Conservation (phyloP, 2,113 vertebrate genomes). For the Phalacrocorax carbo region DNA sequence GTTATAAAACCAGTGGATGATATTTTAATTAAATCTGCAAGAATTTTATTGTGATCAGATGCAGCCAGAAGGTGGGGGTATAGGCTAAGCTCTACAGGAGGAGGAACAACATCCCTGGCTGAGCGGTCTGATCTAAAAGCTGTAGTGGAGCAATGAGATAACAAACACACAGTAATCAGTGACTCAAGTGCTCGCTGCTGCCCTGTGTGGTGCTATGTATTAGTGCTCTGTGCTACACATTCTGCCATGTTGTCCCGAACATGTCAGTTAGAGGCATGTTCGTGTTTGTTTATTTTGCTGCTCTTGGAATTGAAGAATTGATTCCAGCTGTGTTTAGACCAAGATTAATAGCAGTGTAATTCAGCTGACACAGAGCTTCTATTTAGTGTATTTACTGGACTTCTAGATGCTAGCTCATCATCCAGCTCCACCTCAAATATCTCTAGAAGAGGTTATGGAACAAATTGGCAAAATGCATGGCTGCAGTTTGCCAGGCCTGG, state of each 20-base stretch:
- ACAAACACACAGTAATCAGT: neutral
- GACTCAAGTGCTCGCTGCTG: neutral
- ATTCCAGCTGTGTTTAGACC: neutral
- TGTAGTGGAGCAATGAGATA: neutral
- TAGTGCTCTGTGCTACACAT: neutral
- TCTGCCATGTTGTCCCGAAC: neutral
- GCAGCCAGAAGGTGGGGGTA: constrained; percentile 69
- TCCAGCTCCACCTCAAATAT: neutral
- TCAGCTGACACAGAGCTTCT: neutral
- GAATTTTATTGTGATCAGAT: neutral
- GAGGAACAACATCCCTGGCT: neutral
- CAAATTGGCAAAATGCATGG: neutral
- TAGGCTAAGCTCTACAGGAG: constrained; percentile 22
- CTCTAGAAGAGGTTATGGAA: neutral
- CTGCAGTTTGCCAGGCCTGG: neutral
- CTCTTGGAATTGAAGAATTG: neutral
- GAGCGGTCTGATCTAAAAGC: neutral
- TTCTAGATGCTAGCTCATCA: neutral
- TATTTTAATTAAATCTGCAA: neutral
- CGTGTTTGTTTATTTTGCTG: neutral
- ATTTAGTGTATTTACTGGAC: neutral
- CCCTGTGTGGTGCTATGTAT: neutral
- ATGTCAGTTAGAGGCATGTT: neutral
- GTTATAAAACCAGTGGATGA: neutral
- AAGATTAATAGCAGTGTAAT: neutral